Evolutionary conservation across 2,888 invertebrate species (phyloP).

Genomic region (Camponotus fellah): DNA sequence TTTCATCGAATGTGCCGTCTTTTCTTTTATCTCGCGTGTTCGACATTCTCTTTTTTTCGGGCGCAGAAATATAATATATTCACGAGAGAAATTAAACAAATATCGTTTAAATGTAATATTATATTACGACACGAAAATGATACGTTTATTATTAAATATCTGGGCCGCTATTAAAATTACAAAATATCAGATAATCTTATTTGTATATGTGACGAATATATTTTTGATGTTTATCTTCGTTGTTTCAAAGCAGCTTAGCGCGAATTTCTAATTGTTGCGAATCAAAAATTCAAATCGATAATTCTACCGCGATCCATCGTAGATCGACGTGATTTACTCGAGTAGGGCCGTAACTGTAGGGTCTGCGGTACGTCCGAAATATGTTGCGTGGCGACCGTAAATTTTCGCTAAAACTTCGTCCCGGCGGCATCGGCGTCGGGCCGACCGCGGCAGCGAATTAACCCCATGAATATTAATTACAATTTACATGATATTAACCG

Average conservation of each 20-base stretch:
- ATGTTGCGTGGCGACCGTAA: constrained; percentile 81
- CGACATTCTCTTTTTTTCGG: neutral
- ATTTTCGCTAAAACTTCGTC: constrained; percentile 81
- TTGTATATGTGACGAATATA: neutral
- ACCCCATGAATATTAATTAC: constrained; percentile 85
- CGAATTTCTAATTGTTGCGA: neutral
- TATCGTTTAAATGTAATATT: constrained; percentile 3
- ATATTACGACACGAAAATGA: neutral
- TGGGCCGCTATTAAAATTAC: neutral
- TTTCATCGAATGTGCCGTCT: neutral
- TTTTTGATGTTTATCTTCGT: neutral
- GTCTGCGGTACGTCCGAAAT: constrained; percentile 69
- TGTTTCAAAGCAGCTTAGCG: too few relatives aligned
- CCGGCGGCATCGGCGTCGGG: constrained; percentile 64
- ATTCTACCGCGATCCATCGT: neutral
- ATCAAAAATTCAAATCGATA: constrained; percentile 35
- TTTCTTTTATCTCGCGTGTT: neutral
- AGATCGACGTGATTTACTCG: constrained; percentile 38
- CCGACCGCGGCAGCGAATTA: constrained; percentile 78
- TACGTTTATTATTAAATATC: neutral
- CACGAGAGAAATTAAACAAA: neutral
- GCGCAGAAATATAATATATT: neutral
- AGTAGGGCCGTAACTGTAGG: neutral
- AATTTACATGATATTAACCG: constrained; percentile 85
- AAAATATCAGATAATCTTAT: neutral